Conservation (phyloP, 2,888 invertebrate species). For the Elysia crispata region DNA sequence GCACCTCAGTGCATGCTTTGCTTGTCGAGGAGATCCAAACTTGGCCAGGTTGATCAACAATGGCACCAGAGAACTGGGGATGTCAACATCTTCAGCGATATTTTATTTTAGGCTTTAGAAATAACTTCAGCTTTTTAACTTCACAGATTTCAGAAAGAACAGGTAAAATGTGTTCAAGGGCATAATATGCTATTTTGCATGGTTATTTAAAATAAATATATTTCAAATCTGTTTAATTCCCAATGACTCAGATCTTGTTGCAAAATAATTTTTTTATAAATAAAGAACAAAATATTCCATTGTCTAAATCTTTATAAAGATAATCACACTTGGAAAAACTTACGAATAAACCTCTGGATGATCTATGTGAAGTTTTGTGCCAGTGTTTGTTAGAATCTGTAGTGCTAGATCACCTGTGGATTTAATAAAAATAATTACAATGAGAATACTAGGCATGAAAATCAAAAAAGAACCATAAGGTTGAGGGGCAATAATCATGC, state of each 20-base stretch:
- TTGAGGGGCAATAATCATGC: no score
- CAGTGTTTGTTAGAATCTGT: conserved; percentile 77
- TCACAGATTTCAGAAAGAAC: no score
- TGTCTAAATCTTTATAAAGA: no score
- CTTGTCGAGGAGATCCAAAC: conserved; percentile 94
- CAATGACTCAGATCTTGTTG: no score
- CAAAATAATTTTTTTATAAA: no score
- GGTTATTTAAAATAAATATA: background rate
- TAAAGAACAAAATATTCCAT: no score
- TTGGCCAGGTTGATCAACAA: conserved; percentile 92
- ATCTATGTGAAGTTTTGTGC: conserved; percentile 72
- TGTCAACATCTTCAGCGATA: background rate
- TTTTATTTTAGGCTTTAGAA: background rate
- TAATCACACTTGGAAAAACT: conserved; percentile 55
- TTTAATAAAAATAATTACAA: conserved; percentile 7
- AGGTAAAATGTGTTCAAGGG: no score
- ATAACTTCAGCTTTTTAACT: background rate
- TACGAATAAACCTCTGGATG: conserved; percentile 76
- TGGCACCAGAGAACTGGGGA: conserved; percentile 85
- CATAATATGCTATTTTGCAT: background rate
- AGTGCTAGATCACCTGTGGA: conserved; percentile 73
- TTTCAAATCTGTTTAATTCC: no score
- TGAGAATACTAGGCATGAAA: background rate
- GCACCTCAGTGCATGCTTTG: conserved; percentile 96
- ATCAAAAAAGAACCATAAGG: background rate